Base-by-base conservation (phyloP, 2,888 invertebrate genomes). In the Ophonus ardosiacus region DNA sequence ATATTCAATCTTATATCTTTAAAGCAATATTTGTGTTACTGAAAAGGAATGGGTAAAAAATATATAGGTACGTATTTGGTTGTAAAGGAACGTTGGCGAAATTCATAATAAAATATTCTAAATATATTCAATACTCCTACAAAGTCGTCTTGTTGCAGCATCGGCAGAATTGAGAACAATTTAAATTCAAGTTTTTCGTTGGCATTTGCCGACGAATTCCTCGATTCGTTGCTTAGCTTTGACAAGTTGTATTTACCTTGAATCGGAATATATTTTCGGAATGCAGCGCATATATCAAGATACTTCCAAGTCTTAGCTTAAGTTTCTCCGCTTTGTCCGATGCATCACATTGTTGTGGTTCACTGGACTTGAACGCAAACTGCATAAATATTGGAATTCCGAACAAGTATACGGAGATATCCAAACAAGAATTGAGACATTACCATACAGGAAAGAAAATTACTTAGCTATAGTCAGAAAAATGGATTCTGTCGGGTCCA, bases 251-350 rank as follows among this genome's bases (percentile, higher is more conserved):
- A 74, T 74, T 74, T 74, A 43, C 71, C 71, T 40, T 18, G 43
- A 40, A 74, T 74, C 71, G 43, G 71, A 74, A 74, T 74, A 74
- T 74, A 74, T 74, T 74, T 71, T 43, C 71, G 71, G 18, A 74
- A 74, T 40, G 18, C 71, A 74, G 71, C 18, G 43, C 71, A 74
- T 74, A 74, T 43, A 74, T 74, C 71, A 43, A 40, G 71, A 74
- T 74, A 74, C 71, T 74, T 51, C 43, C 71, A 18, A 74, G 71
- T 74, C 68, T 71, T 71, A 40, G 68, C 17, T 18, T 18, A 68
- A 74, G 43, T 74, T 74, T 74, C 15, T 13, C 43, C 43, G 40
- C 71, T 74, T 43, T 74, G 71, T 43, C 71, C 43, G 40, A 74
- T 10, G 40, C 71, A 43, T 43, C 15, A 71, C 71, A 74, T 43